Evolutionary conservation across 2,888 invertebrate genomes (phyloP), one percentile per base, ranked within the genome.

Genomic region (Calameuta idolon): DNA sequence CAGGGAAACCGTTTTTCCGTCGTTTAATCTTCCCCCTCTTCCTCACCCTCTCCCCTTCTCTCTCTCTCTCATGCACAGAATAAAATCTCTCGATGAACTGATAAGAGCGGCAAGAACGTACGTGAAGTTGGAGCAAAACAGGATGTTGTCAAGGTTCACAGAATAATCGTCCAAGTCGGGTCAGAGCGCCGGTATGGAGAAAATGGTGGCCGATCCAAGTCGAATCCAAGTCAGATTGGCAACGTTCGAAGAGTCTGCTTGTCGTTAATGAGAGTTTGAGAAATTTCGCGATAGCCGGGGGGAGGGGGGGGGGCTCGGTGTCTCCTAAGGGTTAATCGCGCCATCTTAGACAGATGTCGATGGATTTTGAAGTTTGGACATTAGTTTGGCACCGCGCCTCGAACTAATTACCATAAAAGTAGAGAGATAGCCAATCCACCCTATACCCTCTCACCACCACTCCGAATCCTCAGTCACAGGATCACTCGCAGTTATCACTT

Each of bases 271-370:
- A 86, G 81, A 86, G 81, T 86, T 87, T 81, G 82, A 86, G 83
- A 80, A 81, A 82, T 85, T 83, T 83, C 80, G 73, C 11, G 0
- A 23, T 0, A 37, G 12, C 37, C 33, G 35, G 34, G 1, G 34
- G 35, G 34, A 0, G 34, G 3, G 3, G 4, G 3, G 69, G 30
- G 12, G 23, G 31, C 35, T 35, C 15, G 35, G 3, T 75, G 78
- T 79, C 76, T 15, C 80, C 76, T 71, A 69, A 69, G 69, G 87
- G 84, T 85, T 81, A 85, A 83, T 83, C 77, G 82, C 75, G 77
- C 69, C 82, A 85, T 87, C 87, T 86, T 87, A 87, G 81, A 74
- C 87, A 87, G 84, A 85, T 87, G 87, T 87, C 83, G 82, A 79
- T 69, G 80, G 77, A 77, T 74, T 75, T 34, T 76, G 34, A 86